These are phyloP conservation scores for Phengaris alcon DNA, from an alignment of 2,888 invertebrate species.

Conservation along the genomic window DNA sequence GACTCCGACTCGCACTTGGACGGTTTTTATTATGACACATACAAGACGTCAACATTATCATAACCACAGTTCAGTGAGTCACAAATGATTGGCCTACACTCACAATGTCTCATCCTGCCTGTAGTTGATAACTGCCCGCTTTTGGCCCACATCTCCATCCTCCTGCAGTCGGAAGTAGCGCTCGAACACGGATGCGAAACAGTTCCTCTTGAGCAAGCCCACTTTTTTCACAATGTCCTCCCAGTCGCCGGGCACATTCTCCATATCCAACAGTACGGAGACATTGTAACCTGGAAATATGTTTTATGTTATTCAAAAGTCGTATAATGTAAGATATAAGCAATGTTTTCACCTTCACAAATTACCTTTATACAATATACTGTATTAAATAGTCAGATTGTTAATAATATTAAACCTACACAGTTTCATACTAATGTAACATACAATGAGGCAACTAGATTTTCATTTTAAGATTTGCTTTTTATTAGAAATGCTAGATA, in stretches of 20 bases:
- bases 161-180: conserved; percentile 99
- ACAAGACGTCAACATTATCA: too few species aligned
- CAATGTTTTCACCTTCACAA: too few species aligned
- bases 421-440: too few species aligned
- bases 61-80: not conserved
- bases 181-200: conserved; percentile 99
- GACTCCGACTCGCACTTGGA: too few species aligned
- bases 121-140: conserved; percentile 98
- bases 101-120: conserved; percentile 99
- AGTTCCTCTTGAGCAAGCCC: conserved; percentile 96
- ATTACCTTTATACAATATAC: too few species aligned
- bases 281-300: conserved; percentile 90
- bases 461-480: not conserved
- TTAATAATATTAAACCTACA: too few species aligned
- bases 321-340: too few species aligned
- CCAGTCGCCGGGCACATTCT: conserved; percentile 94
- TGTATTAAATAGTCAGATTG: too few species aligned
- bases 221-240: conserved; percentile 93
- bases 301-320: too few species aligned
- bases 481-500: not conserved
- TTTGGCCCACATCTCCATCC: conserved; percentile 92
- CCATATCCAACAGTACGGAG: conserved; percentile 94
- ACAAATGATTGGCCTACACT: conserved; percentile 52
- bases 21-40: not conserved
- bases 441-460: too few species aligned